Evolutionary conservation across 2,797 vertebrate species (phyloP).

Genomic region (Xenopus petersii): DNA sequence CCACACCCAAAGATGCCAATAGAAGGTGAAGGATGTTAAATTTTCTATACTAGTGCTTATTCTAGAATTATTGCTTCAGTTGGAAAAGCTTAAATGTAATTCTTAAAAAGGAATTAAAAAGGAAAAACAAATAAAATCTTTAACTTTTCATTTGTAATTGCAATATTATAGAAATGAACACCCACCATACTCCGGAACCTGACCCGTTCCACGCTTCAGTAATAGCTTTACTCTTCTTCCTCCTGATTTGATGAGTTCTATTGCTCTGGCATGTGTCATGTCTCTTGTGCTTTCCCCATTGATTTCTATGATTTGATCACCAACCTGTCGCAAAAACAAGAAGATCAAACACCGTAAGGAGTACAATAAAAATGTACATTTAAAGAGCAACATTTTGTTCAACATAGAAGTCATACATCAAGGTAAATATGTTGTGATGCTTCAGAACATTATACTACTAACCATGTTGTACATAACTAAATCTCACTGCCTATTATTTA

Average conservation of each 20-base stretch:
- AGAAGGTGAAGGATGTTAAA: conserved; percentile 21
- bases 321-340: conserved; percentile 77
- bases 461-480: conserved; percentile 46
- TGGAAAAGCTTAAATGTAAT: too few relatives aligned
- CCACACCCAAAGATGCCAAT: conserved; percentile 66
- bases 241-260: conserved; percentile 96
- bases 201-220: conserved; percentile 92
- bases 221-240: conserved; percentile 88
- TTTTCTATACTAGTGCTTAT: too few relatives aligned
- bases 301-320: conserved; percentile 99
- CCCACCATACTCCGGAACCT: conserved; percentile 97
- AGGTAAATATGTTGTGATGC: conserved; percentile 54
- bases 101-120: background rate
- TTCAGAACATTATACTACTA: conserved; percentile 50
- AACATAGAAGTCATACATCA: conserved; percentile 51
- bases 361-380: conserved; percentile 52
- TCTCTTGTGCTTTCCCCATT: conserved; percentile 95
- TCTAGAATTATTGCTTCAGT: too few relatives aligned
- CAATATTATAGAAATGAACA: conserved; percentile 56
- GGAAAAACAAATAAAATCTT: background rate
- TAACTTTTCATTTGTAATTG: background rate
- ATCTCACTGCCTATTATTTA: background rate
- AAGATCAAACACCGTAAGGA: conserved; percentile 57
- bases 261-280: conserved; percentile 94
- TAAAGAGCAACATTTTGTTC: conserved; percentile 44